Conservation (phyloP, 2,797 vertebrate species). For the Geotria australis region DNA sequence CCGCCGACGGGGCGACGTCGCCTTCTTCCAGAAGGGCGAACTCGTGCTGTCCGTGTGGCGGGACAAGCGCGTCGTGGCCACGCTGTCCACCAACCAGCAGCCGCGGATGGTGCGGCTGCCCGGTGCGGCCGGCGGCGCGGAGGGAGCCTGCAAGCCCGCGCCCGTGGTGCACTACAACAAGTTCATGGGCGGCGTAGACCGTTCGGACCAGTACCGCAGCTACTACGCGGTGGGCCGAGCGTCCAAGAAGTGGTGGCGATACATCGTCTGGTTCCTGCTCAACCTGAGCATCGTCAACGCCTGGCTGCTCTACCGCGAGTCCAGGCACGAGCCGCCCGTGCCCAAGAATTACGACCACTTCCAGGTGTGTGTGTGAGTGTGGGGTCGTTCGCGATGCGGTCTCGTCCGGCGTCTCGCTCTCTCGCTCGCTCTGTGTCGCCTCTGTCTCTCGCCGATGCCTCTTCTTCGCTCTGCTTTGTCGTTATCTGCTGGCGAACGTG, state of each 20-base stretch:
- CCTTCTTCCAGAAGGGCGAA: slow-evolving; percentile 34
- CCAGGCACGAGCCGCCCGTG: neutral
- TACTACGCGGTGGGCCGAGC: neutral
- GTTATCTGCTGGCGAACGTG: no score
- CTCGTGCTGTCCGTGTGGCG: slow-evolving; percentile 25
- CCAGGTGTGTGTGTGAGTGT: no score
- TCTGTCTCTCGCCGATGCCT: no score
- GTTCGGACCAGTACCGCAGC: slow-evolving; percentile 1
- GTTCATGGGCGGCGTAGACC: slow-evolving; percentile 1
- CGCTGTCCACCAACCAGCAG: slow-evolving; percentile 18
- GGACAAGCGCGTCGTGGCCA: slow-evolving; percentile 20
- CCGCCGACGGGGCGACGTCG: slow-evolving; percentile 26
- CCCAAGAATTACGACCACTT: neutral
- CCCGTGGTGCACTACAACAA: neutral
- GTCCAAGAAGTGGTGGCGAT: slow-evolving; percentile 1
- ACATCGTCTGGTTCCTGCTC: neutral
- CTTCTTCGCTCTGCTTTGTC: no score
- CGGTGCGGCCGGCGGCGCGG: slow-evolving; percentile 16
- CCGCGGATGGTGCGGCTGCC: slow-evolving; percentile 9
- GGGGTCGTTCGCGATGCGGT: no score
- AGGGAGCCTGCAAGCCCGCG: slow-evolving; percentile 15
- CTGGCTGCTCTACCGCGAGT: neutral
- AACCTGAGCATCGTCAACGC: neutral
- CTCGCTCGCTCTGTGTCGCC: no score
- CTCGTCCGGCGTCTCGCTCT: no score